Evolutionary conservation across 2,113 vertebrate genomes (phyloP).

Genomic region (Nesoenas mayeri): DNA sequence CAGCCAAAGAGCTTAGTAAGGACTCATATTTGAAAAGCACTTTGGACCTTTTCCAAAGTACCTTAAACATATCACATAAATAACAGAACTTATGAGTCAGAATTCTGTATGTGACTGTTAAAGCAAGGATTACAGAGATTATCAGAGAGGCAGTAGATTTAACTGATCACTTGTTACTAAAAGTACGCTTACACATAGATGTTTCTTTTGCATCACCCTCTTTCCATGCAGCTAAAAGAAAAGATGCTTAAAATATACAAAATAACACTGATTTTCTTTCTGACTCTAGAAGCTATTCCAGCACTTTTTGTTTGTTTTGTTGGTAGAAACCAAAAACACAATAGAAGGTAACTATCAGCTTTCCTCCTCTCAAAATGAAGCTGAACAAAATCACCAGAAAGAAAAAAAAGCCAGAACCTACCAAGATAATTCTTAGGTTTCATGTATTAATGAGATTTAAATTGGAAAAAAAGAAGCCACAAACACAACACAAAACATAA

Average conservation of each 20-base stretch:
- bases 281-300: not conserved
- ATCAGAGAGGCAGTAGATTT: not conserved
- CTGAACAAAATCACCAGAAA: not conserved
- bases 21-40: not conserved
- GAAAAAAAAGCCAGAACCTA: not conserved
- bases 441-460: not conserved
- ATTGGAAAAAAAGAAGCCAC: not conserved
- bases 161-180: not conserved
- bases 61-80: not conserved
- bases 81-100: not conserved
- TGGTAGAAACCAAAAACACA: not conserved
- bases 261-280: not conserved
- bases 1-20: not conserved
- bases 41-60: not conserved
- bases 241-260: not conserved
- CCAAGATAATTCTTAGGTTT: not conserved
- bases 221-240: not conserved
- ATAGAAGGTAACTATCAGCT: not conserved
- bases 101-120: not conserved
- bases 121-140: not conserved
- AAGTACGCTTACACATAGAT: not conserved
- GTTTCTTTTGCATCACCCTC: not conserved
- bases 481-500: not conserved
- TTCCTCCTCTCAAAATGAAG: not conserved
- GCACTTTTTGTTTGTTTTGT: not conserved